These are phyloP conservation scores for Cataglyphis hispanica DNA, from an alignment of 1,140 invertebrate genomes.

Conservation along the genomic window DNA sequence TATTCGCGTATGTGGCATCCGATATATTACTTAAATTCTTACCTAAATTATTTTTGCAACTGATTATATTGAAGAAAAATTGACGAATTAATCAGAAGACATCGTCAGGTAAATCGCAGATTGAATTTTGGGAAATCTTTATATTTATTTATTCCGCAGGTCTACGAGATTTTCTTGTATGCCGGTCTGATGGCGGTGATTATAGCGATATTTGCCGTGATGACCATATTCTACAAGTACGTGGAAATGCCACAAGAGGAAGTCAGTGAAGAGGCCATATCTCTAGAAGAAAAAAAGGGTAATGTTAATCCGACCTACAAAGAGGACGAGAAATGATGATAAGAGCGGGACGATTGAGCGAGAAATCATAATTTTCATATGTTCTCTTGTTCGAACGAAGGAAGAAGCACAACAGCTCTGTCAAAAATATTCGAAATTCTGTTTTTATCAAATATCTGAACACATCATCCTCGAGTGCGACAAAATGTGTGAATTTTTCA, in stretches of 20 bases:
- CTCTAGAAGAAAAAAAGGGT: constrained; percentile 71
- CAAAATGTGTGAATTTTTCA: not conserved
- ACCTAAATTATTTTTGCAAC: not conserved
- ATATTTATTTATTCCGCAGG: constrained; percentile 87
- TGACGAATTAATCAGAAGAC: not conserved
- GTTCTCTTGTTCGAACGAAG: not conserved
- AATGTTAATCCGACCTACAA: constrained; percentile 63
- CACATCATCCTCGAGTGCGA: not conserved
- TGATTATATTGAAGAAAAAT: not conserved
- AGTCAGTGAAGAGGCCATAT: constrained; percentile 66
- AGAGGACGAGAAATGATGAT: constrained; percentile 66
- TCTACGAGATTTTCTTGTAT: constrained; percentile 95
- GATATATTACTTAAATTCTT: not conserved
- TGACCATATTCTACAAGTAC: constrained; percentile 92
- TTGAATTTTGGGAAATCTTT: not conserved
- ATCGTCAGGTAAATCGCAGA: not conserved
- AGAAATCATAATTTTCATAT: constrained; percentile 10
- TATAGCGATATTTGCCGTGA: constrained; percentile 92
- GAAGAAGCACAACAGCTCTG: too few relatives aligned
- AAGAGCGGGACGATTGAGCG: not conserved
- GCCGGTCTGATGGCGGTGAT: constrained; percentile 94
- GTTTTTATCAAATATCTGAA: constrained; percentile 18
- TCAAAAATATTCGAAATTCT: not conserved
- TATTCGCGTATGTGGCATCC: too few relatives aligned
- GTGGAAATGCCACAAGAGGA: constrained; percentile 79